These are phyloP conservation scores for Oxycera nigricornis DNA, from an alignment of 2,888 invertebrate genomes.

Conservation along the genomic window DNA sequence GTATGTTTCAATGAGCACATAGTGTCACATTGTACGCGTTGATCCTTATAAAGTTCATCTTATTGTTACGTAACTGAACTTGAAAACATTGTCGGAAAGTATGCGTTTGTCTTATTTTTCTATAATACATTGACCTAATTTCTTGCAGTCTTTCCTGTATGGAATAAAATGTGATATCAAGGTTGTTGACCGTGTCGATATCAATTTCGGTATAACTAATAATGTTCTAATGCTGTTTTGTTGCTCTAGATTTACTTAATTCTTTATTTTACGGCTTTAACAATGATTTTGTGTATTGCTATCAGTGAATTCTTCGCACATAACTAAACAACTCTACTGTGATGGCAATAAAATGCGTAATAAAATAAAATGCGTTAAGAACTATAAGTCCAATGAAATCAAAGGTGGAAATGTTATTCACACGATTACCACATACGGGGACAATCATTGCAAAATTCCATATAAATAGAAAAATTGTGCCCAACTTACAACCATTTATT, in stretches of 20 bases:
- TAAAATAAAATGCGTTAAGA: constrained; percentile 18
- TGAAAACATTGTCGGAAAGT: no score
- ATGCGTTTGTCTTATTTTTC: background rate
- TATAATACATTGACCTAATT: background rate
- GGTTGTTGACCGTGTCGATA: background rate
- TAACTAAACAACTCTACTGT: no score
- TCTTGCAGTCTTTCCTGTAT: background rate
- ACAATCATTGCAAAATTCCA: background rate
- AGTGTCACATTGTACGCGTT: no score
- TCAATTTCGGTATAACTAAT: background rate
- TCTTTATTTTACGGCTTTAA: background rate
- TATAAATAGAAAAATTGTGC: constrained; percentile 10
- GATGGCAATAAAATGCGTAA: constrained; percentile 12
- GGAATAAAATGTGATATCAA: background rate
- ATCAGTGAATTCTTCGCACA: no score
- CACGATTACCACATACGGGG: constrained; percentile 9
- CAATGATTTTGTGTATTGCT: background rate
- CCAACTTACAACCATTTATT: background rate
- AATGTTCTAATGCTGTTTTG: background rate
- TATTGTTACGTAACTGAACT: background rate
- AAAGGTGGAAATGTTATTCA: background rate
- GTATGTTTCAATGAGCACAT: no score
- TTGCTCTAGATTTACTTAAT: background rate
- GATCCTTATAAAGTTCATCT: no score
- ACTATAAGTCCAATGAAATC: constrained; percentile 16